phyloP scores from a whole-genome alignment of 2,113 vertebrate species.

The Sinocyclocheilus anophthalmus region DNA sequence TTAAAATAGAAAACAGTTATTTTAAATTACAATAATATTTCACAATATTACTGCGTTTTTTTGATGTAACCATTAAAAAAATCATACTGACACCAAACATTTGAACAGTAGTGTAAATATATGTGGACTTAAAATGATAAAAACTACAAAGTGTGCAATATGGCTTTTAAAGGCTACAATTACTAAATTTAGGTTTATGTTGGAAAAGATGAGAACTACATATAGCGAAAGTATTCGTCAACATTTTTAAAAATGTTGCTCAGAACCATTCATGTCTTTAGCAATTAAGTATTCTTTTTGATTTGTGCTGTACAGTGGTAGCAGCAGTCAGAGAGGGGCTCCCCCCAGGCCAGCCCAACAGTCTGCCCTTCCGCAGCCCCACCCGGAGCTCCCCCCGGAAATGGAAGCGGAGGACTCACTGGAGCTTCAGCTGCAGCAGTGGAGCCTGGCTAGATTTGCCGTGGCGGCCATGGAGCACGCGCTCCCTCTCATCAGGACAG shows the following conservation, averaged over 20 bases:
- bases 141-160: neutral
- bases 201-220: neutral
- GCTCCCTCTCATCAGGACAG: constrained; percentile 85
- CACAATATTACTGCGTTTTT: neutral
- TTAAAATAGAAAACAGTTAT: too few species aligned
- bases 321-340: constrained; percentile 78
- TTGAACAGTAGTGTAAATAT: too few species aligned
- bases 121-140: neutral
- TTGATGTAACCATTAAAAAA: neutral
- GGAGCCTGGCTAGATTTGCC: constrained; percentile 90
- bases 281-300: constrained; percentile 49
- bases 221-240: constrained; percentile 33
- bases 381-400: constrained; percentile 77
- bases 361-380: constrained; percentile 77
- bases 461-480: constrained; percentile 81
- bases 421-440: constrained; percentile 88
- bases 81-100: neutral
- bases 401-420: constrained; percentile 79
- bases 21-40: too few species aligned
- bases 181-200: neutral
- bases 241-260: neutral
- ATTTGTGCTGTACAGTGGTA: constrained; percentile 65
- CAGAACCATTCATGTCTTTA: constrained; percentile 41
- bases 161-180: neutral
- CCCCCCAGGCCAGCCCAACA: constrained; percentile 73